These are phyloP conservation scores for Chaetops frenatus DNA, from an alignment of 2,113 vertebrate species.

Conservation along the genomic window DNA sequence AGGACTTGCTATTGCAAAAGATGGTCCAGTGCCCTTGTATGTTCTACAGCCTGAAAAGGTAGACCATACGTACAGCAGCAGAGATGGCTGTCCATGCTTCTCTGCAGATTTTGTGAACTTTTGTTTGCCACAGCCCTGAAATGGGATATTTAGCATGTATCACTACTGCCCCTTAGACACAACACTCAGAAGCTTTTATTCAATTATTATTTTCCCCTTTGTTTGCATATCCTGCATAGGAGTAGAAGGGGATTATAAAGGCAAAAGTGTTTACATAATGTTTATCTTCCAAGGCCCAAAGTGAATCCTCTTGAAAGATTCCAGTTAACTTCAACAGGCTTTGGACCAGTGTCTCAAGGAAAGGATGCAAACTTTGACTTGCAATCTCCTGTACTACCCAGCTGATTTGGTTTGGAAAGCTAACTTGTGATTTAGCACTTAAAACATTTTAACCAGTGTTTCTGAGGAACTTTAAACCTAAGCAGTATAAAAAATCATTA, in stretches of 20 bases:
- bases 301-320: neutral
- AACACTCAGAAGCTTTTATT: neutral
- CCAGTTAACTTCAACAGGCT: neutral
- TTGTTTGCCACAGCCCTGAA: neutral
- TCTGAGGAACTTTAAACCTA: slow-evolving; percentile 12
- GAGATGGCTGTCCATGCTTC: neutral
- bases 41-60: neutral
- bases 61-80: fast-evolving
- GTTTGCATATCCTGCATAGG: neutral
- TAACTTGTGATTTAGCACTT: slow-evolving; percentile 24
- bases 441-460: neutral
- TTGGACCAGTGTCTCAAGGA: neutral
- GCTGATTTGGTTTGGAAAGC: neutral
- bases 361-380: slow-evolving; percentile 7
- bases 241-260: neutral
- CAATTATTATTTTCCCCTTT: neutral
- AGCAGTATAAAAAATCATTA: neutral
- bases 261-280: neutral
- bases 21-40: neutral
- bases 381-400: neutral
- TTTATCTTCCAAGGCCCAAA: neutral
- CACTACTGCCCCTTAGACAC: neutral
- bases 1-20: neutral
- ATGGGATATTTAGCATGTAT: neutral
- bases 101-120: neutral